Evolutionary conservation across 92 coral and sea anemone genomes (phyloP).

Genomic region (Parazoanthus swiftii): DNA sequence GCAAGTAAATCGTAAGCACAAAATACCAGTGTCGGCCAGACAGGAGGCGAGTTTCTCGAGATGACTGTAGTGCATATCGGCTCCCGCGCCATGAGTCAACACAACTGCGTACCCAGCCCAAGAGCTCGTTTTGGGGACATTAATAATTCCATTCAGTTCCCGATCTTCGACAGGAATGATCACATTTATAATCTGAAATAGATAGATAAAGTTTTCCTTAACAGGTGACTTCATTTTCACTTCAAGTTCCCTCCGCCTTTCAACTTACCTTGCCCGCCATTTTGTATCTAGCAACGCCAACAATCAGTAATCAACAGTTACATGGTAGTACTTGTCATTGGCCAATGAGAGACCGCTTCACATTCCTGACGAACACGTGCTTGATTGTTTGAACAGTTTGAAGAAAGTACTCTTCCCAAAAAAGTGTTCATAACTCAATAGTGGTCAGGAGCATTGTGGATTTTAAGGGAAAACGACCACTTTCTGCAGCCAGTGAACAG

Average conservation of each 20-base stretch:
- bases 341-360: conserved; percentile 3
- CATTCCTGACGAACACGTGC: not conserved
- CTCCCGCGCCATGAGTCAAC: conserved; percentile 94
- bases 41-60: conserved; percentile 78
- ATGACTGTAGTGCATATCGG: conserved; percentile 81
- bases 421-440: no score
- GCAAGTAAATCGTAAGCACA: conserved; percentile 93
- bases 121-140: conserved; percentile 76
- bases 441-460: no score
- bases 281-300: conserved; percentile 40
- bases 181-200: conserved; percentile 40
- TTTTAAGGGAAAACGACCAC: no score
- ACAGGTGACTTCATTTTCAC: not conserved
- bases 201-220: not conserved
- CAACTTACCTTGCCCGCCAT: conserved; percentile 42
- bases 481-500: no score
- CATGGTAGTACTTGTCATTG: not conserved
- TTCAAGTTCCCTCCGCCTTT: not conserved
- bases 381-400: no score
- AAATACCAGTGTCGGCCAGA: conserved; percentile 82
- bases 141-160: conserved; percentile 76
- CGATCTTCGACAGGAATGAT: conserved; percentile 91
- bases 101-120: conserved; percentile 92
- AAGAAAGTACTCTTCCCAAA: no score
- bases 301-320: not conserved